Evolutionary conservation across 2,113 vertebrate genomes (phyloP), one percentile per base, ranked within the genome.

Genomic region (Corydoras maculifer): DNA sequence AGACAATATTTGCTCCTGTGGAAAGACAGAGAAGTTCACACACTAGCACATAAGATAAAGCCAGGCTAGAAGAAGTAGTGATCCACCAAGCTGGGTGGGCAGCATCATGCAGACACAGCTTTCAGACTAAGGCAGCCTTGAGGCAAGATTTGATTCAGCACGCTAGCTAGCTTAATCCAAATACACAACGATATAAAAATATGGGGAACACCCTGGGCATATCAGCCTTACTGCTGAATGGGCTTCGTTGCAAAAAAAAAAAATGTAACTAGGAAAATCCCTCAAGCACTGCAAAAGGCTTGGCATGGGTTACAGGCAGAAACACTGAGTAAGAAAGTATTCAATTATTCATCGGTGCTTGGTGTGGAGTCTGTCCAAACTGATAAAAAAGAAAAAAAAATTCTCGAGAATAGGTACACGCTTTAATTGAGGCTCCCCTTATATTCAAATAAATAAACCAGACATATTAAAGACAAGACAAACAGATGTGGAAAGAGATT

Each of bases 401-500:
- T 5, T 49, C 68, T 72, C 67, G 72, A 76, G 68, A 67, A 78
- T 53, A 79, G 72, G 78, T 75, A 82, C 76, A 75, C 79, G 69
- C 55, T 65, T 76, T 68, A 51, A 62, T 51, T 43, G 62, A 67
- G 50, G 13, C 62, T 73, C 58, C 61, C 63, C 79, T 49, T 77
- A 76, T 82, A 82, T 70, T 86, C 73, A 75, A 66, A 73, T 78
- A 83, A 78, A 83, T 85, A 84, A 75, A 77, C 85, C 82, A 78
- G 80, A 83, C 82, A 81, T 72, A 80, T 78, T 83, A 85, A 31
- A 69, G 74, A 80, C 70, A 50, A 70, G 61, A 73, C 29, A 55
- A 78, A 77, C 68, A 77, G 48, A 66, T 58, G 76, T 60, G 64
- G 64, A 32, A 61, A 70, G 82, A 82, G 81, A 61, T 75, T 76